Evolutionary conservation across 2,888 invertebrate species (phyloP), one percentile per base, ranked within the genome.

Genomic region (Rhabditoides inermis): DNA sequence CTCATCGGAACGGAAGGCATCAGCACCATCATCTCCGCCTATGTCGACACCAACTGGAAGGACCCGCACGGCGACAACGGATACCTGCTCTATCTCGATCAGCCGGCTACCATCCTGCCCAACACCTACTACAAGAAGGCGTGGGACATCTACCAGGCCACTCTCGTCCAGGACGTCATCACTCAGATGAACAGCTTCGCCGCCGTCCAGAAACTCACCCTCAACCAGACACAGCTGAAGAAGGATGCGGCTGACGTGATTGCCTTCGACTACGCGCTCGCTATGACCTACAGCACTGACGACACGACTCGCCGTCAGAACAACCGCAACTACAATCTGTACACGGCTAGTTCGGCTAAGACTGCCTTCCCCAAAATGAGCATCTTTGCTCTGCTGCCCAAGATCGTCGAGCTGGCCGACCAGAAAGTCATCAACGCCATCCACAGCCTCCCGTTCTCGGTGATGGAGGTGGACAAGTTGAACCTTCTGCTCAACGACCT

Each of bases 41-140:
- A 42, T 37, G 59, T 68, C 20, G 69, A 70, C 41, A 70, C 72
- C 1, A 69, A 72, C 51, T 72, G 72, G 72, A 60, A 62, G 41
- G 62, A 70, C 45, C 70, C 72, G 4, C 52, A 63, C 36, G 61
- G 62, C 37, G 32, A 53, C 3, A 42, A 62, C 20, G 67, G 69
- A 23, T 71, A 61, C 46, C 53, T 64, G 3, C 56, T 70, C 32
- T 60, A 59, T 27, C 45, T 72, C 28, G 72, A 72, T 51, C 72
- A 72, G 50, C 65, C 68, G 10, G 55, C 67, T 7, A 64, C 67
- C 15, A 53, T 60, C 18, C 28, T 32, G 7, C 52, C 55, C 7
- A 54, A 58, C 45, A 62, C 62, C 2, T 68, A 63, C 49, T 67
- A 67, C 47, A 25, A 51, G 15, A 69, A 69, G 45, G 53, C 53